These are phyloP conservation scores for Ferrisia virgata DNA, from an alignment of 2,888 invertebrate species.

Conservation along the genomic window DNA sequence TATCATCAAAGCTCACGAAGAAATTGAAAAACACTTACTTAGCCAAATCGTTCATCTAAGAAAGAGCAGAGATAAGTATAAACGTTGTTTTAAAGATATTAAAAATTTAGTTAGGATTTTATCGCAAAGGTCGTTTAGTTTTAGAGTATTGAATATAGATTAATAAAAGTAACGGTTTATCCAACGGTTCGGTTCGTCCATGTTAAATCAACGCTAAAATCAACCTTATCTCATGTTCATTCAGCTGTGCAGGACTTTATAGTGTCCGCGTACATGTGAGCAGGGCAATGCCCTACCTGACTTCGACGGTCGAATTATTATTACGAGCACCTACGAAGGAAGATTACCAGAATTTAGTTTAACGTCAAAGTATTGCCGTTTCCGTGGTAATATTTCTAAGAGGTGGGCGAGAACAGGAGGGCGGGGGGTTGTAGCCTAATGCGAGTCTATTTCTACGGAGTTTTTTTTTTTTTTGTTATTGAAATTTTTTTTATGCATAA, in stretches of 20 bases:
- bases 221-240: not conserved
- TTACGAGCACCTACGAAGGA: no score
- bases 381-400: no score
- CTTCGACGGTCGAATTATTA: no score
- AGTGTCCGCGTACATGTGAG: not conserved
- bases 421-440: no score
- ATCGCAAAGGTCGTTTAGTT: slow-evolving; percentile 26
- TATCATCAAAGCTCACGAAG: slow-evolving; percentile 17
- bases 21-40: not conserved
- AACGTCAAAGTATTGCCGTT: no score
- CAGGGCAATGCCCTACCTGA: not conserved
- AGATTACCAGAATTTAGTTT: no score
- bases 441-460: no score
- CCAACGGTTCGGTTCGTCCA: not conserved
- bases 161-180: not conserved
- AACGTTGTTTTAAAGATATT: not conserved
- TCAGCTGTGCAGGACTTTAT: not conserved
- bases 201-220: not conserved
- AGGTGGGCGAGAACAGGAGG: no score
- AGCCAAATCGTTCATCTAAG: slow-evolving; percentile 30
- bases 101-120: slow-evolving; percentile 29
- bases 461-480: no score
- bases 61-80: slow-evolving; percentile 17
- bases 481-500: no score
- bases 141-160: slow-evolving; percentile 24